Percentiles rank a stretch among this genome's conserved stretches.
Evolutionary conservation across 2,797 vertebrate species (phyloP).

Genomic region (Lepilemur ruficaudatus): DNA sequence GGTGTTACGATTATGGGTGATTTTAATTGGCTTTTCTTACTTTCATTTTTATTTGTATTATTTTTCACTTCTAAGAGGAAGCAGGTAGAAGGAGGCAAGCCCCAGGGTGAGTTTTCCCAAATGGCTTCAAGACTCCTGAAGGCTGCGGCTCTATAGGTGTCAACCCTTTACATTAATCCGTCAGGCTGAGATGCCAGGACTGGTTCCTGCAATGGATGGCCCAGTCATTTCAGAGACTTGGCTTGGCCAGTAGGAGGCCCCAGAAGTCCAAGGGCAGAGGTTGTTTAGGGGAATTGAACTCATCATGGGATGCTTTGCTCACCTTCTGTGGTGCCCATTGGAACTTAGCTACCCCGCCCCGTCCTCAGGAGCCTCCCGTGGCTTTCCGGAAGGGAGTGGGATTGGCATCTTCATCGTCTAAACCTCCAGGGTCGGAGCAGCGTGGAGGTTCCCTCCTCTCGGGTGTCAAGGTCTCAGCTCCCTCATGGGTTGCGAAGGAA

Average conservation of each 20-base stretch:
- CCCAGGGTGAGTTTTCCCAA: not conserved
- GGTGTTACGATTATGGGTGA: not conserved
- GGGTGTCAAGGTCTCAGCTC: not conserved
- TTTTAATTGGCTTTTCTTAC: not conserved
- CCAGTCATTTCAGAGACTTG: not conserved
- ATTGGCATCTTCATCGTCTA: not conserved
- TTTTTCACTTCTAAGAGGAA: not conserved
- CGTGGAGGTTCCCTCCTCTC: not conserved
- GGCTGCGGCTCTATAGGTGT: accelerated
- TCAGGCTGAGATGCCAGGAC: not conserved
- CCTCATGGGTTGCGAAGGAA: not conserved
- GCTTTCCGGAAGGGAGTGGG: not conserved
- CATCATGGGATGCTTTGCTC: not conserved
- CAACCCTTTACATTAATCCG: not conserved
- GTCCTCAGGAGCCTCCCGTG: not conserved
- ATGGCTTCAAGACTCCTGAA: not conserved
- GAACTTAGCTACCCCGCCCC: not conserved
- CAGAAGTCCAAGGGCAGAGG: not conserved
- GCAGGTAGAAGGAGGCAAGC: not conserved
- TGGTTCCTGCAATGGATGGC: not conserved
- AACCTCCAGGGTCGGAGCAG: not conserved
- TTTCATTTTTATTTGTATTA: not conserved
- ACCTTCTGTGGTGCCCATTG: not conserved
- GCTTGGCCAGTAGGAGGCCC: not conserved
- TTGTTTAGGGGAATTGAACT: not conserved